These are phyloP conservation scores for Balanococcus diminutus DNA, from an alignment of 2,888 invertebrate species.

Conservation along the genomic window DNA sequence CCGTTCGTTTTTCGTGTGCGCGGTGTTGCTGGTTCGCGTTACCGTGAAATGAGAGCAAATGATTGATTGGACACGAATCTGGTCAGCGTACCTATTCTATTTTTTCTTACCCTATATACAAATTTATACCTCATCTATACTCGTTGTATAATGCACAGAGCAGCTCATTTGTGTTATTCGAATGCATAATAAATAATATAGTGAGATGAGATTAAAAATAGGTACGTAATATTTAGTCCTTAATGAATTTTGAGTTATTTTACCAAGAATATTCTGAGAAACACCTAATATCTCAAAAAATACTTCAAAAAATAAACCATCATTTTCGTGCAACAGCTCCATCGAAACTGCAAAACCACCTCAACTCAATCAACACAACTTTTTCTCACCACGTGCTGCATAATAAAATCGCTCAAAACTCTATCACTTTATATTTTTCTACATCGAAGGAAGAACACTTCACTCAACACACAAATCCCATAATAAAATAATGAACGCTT, in stretches of 20 bases:
- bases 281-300: too few relatives aligned
- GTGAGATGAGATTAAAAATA: too few relatives aligned
- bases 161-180: not conserved
- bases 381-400: not conserved
- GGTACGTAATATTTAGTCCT: too few relatives aligned
- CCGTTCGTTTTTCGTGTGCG: constrained; percentile 47
- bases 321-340: too few relatives aligned
- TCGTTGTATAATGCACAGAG: not conserved
- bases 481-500: constrained; percentile 33
- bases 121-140: too few relatives aligned
- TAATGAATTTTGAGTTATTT: too few relatives aligned
- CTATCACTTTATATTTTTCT: not conserved
- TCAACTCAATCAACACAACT: not conserved
- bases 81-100: constrained; percentile 51
- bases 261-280: too few relatives aligned
- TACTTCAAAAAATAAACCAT: too few relatives aligned
- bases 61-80: constrained; percentile 54
- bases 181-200: not conserved
- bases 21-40: constrained; percentile 2
- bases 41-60: constrained; percentile 54
- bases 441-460: not conserved
- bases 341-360: too few relatives aligned
- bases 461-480: too few relatives aligned
- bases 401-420: not conserved
- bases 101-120: constrained; percentile 22